Base-by-base conservation (phyloP, 2,113 vertebrate species). In the Numida meleagris region DNA sequence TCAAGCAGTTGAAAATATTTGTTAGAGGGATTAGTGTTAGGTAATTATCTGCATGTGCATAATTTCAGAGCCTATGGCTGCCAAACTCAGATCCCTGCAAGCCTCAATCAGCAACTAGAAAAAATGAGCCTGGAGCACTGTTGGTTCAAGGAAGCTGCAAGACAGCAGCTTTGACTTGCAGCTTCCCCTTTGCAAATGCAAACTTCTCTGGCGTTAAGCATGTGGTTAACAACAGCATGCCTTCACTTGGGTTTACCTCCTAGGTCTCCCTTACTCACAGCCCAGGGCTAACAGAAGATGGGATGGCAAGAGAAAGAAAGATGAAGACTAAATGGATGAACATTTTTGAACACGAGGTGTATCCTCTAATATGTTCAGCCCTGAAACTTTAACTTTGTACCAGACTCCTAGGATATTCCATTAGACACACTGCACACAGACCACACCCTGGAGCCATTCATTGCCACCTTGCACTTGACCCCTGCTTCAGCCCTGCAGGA, bases 81-180 rank as follows among this genome's bases (percentile, higher is more conserved):
- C 23, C 77, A 75, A 55, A 63, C 14, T 46, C 0, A 0, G 33
- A 46, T 21, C 67, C 33, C 33, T 0, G 0, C 50, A 6, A 77
- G 33, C 25, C n/a, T 86, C 68, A 48, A 6, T 21, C 55, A 90
- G 63, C 27, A 88, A 24, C 24, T 21, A 36, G 14, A 51, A 82
- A 61, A 88, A 71, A 9, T 17, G 29, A 73, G 6, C n/a, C 29
- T 73, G 24, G 40, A 76, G 27, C 20, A 48, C 1, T 2, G 0
- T 6, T 23, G 34, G 75, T 68, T 14, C 25, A 36, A 46, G 31
- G 33, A 89, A 92, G 38, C 45, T 45, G 25, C 43, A 83, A 66
- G 59, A 71, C 18, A 90, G 24, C n/a, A 80, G 57, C 20, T 81
- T n/a, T 59, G 80, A 31, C n/a, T 38, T 55, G 12, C 42, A 74